These are phyloP conservation scores for Caenorhabditis sp. DNA, from an alignment of 2,888 invertebrate species.

Conservation along the genomic window DNA sequence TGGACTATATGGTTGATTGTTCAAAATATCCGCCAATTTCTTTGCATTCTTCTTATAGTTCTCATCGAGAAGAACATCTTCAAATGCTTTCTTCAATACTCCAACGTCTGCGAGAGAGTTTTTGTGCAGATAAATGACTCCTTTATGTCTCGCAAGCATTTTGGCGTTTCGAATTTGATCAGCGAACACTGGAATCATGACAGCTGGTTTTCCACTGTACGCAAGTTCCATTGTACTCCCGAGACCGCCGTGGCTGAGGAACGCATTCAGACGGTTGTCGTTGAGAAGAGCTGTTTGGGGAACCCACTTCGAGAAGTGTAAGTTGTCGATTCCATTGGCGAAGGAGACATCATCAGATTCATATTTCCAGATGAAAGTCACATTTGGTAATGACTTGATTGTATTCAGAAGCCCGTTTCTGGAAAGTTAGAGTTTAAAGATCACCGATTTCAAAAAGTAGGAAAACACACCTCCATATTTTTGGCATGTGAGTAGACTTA, in stretches of 20 bases:
- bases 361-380: conserved; percentile 67
- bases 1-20: conserved; percentile 52
- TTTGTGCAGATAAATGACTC: conserved; percentile 40
- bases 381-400: conserved; percentile 45
- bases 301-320: conserved; percentile 59
- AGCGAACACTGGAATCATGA: conserved; percentile 55
- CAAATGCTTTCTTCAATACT: conserved; percentile 10
- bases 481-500: conserved; percentile 36
- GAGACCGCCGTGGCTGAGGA: conserved; percentile 60
- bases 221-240: conserved; percentile 63
- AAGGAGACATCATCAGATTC: conserved; percentile 45
- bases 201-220: conserved; percentile 57
- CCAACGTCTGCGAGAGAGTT: conserved; percentile 13
- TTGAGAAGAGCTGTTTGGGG: conserved; percentile 60
- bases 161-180: conserved; percentile 63
- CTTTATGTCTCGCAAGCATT: conserved; percentile 57
- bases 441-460: background rate
- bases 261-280: conserved; percentile 50
- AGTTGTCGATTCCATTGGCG: conserved; percentile 38
- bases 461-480: conserved; percentile 38
- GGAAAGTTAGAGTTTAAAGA: background rate
- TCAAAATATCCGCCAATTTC: conserved; percentile 40
- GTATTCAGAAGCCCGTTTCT: conserved; percentile 25
- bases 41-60: conserved; percentile 37
- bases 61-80: conserved; percentile 33